Evolutionary conservation across 2,797 vertebrate genomes (phyloP), one percentile per base, ranked within the genome.

Genomic region (Sebastes nivosus): DNA sequence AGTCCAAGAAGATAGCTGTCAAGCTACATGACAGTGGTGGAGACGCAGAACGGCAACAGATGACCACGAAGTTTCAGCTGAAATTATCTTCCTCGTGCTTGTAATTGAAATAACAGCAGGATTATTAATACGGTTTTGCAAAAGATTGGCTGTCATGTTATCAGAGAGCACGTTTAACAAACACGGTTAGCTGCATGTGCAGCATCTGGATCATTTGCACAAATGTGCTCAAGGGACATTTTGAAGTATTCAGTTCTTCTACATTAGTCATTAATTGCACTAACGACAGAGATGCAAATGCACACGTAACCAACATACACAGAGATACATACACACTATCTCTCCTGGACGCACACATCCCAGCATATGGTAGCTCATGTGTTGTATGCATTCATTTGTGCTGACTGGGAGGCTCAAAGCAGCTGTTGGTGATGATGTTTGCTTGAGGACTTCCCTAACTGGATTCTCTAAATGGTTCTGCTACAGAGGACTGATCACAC

Each of bases 181-280:
- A 85, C 79, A 77, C 2, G 34, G 63, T 85, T 78, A 77, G 59
- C 80, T 64, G 66, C 69, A 61, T 75, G 68, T 79, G 82, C 42
- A 84, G 78, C 85, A 92, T 88, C 84, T 88, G 87, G 66, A 80
- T 75, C 83, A 88, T 87, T 81, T 79, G 67, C 77, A 54, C 73
- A 84, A 76, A 83, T 81, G 77, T 79, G 72, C 86, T 86, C 58
- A 0, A 6, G 87, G 85, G 84, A 80, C 75, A 75, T 18, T 25
- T 71, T 64, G 14, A 60, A 76, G 81, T 61, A 76, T 78, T 76
- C 65, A 57, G 22, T 75, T 83, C 64, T 72, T 75, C 75, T 50
- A 55, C 69, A 54, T 59, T 60, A 87, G 54, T 58, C 29, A 64
- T 83, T 92, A 85, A 89, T 87, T 86, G 63, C 30, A 59, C 67